Conservation (phyloP, 2,113 vertebrate species). For the Lipophrys pholis region DNA sequence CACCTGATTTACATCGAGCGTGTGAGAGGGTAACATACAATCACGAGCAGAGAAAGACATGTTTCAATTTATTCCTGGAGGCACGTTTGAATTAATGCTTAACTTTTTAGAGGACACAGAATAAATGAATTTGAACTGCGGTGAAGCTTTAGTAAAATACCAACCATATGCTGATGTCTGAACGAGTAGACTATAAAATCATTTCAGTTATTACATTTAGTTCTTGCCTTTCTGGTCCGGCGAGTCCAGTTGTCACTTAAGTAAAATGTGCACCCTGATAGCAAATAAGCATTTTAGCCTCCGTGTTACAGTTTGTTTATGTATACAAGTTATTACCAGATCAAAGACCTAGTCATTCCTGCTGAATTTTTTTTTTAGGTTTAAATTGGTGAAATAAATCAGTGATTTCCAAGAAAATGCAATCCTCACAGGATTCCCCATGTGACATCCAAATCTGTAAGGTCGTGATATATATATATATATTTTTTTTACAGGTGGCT, state of each 20-base stretch:
- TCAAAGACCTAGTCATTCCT: not conserved
- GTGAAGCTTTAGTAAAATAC: not conserved
- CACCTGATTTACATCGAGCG: not conserved
- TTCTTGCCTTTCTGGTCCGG: not conserved
- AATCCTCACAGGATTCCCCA: not conserved
- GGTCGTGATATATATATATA: too few relatives aligned
- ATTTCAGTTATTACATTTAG: not conserved
- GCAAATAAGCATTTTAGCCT: not conserved
- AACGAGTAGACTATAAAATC: not conserved
- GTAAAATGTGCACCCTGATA: not conserved
- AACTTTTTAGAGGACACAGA: constrained; percentile 5
- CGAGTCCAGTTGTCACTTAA: not conserved
- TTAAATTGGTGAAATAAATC: not conserved
- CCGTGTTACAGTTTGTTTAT: not conserved
- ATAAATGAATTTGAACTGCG: not conserved
- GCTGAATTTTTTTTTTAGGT: not conserved
- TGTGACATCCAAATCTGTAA: too few relatives aligned
- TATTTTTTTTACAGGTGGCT: too few relatives aligned
- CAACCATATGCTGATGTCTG: not conserved
- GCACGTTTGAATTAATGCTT: not conserved
- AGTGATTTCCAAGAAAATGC: not conserved
- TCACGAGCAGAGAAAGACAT: not conserved
- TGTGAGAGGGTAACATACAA: not conserved
- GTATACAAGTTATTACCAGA: not conserved
- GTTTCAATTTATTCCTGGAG: not conserved